Evolutionary conservation across 2,888 invertebrate genomes (phyloP).

Genomic region (Sicus ferrugineus): DNA sequence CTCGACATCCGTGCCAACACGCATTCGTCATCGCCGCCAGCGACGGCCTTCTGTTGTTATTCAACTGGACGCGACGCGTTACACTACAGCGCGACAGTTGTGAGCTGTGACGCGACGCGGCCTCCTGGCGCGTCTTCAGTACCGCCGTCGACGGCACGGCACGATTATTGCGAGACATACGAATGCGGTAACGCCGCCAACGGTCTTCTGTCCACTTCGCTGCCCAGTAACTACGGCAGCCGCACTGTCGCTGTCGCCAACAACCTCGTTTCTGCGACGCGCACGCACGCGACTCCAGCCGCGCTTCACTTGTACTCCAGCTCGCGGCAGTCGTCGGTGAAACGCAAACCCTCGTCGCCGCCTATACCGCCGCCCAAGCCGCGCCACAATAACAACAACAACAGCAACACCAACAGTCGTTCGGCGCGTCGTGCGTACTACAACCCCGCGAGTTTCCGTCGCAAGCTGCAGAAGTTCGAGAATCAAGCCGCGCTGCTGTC

Average conservation of each 20-base stretch:
- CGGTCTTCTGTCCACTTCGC: slow-evolving; percentile 38
- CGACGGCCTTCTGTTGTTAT: slow-evolving; percentile 55
- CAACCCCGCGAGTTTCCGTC: slow-evolving; percentile 50
- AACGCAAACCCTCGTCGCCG: slow-evolving; percentile 12
- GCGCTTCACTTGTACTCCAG: not conserved
- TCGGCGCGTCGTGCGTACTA: slow-evolving; percentile 35
- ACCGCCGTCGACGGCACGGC: slow-evolving; percentile 26
- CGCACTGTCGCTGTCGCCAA: not conserved
- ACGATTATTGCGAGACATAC: slow-evolving; percentile 34
- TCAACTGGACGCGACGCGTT: slow-evolving; percentile 49
- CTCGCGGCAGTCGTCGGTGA: slow-evolving; percentile 34
- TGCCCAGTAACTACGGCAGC: slow-evolving; percentile 45
- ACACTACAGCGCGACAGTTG: slow-evolving; percentile 28
- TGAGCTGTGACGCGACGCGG: not conserved
- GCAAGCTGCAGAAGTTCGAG: slow-evolving; percentile 51
- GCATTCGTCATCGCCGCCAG: slow-evolving; percentile 33
- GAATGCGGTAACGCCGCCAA: slow-evolving; percentile 18
- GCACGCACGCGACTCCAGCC: slow-evolving; percentile 14
- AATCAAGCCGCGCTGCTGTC: slow-evolving; percentile 42
- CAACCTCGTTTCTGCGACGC: slow-evolving; percentile 15
- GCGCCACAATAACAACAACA: slow-evolving; percentile 12
- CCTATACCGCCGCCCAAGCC: slow-evolving; percentile 50
- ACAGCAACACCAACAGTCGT: slow-evolving; percentile 19
- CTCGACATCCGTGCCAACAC: not conserved
- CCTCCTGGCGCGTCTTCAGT: not conserved